Evolutionary conservation across 2,888 invertebrate genomes (phyloP), one percentile per base, ranked within the genome.

Genomic region (Nemapogon koenigi): DNA sequence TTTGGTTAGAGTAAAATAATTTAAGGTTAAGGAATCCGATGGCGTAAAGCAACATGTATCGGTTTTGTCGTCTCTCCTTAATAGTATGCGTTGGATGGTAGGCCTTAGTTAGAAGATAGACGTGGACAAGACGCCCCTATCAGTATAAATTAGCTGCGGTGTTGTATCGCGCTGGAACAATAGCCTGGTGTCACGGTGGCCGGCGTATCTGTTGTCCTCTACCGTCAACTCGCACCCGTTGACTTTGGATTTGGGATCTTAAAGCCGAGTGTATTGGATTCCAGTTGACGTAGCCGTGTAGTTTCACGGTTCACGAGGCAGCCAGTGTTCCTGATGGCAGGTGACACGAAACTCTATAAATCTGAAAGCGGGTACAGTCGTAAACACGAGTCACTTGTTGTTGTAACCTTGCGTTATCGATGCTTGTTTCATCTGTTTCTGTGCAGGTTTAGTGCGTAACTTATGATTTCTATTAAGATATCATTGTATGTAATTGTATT

Each of bases 61-160:
- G n/a, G n/a, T n/a, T n/a, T n/a, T 32, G 13, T 28, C 13, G 14
- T 37, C 32, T n/a, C 16, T 29, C 37, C 36, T 37, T 40, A 40
- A 40, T 33, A 22, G 40, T 14, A 37, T 27, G 33, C 37, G 11
- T 22, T 35, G 18, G 33, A 29, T 45, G 46, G 47, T 49, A 46
- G 51, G 53, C 46, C 30, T 44, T 28, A 16, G 37, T 18, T 2
- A 27, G 38, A 38, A 49, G 50, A 57, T 53, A 51, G 57, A 55
- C 57, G 52, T 52, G 48, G 54, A 64, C 67, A 63, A 63, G 65
- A 63, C 55, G 57, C 57, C 51, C 51, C 60, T 55, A 68, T 69
- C 66, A 57, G 60, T 68, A 70, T 73, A 75, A 75, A 75, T 73
- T 73, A 70, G 66, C 59, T 47, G 51, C 50, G 59, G 57, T 57